These are phyloP conservation scores for Egretta garzetta DNA, from an alignment of 2,113 vertebrate genomes.

Conservation along the genomic window DNA sequence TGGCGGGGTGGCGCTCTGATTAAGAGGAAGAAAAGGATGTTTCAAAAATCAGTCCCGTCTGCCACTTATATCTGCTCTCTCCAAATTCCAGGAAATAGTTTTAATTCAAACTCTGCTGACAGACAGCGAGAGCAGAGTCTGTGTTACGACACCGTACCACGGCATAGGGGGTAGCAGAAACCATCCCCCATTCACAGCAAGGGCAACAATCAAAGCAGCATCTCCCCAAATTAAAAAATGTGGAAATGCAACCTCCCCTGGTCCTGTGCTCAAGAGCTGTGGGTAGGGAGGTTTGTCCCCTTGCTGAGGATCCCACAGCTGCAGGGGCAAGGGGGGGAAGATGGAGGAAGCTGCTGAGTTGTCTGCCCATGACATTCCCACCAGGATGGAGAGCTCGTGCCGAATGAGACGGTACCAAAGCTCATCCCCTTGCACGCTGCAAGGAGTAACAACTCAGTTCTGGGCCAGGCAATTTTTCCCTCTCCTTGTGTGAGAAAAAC, in stretches of 20 bases:
- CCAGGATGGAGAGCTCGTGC: fast-evolving
- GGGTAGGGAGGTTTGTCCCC: background rate
- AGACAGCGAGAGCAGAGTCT: background rate
- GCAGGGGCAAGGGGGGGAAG: background rate
- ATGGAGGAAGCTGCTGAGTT: fast-evolving
- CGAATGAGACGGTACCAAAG: background rate
- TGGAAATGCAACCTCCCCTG: background rate
- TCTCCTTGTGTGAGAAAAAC: background rate
- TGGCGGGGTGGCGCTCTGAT: background rate
- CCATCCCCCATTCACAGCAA: background rate
- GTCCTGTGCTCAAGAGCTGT: background rate
- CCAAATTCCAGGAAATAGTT: background rate
- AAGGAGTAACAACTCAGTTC: background rate
- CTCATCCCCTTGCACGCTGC: background rate
- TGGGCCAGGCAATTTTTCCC: background rate
- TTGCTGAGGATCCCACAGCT: background rate
- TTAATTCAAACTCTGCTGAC: background rate
- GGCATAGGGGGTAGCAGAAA: background rate
- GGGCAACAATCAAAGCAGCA: background rate
- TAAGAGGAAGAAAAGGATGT: background rate
- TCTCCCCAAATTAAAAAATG: background rate
- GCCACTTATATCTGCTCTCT: background rate
- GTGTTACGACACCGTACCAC: background rate
- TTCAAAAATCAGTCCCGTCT: background rate
- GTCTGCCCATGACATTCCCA: background rate